Conservation (phyloP, 1,140 invertebrate species). For the Sinonovacula constricta region DNA sequence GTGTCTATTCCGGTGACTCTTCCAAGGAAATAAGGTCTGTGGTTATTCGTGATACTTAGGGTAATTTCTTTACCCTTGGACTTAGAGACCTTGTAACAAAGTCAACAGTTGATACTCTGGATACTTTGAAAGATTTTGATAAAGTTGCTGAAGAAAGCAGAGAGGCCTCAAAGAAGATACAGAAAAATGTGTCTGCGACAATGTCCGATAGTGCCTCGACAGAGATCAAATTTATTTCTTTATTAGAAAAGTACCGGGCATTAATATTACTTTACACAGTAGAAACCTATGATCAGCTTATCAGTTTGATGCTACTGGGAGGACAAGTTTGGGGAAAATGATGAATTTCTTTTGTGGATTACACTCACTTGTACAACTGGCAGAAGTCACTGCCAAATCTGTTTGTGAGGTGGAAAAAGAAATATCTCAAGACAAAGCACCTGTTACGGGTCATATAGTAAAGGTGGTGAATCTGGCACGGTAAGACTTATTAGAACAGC, state of each 20-base stretch:
- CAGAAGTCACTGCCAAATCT: conserved; percentile 1
- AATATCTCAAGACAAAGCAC: conserved; percentile 1
- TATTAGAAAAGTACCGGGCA: conserved; percentile 14
- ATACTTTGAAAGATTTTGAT: conserved; percentile 23
- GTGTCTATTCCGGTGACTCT: conserved; percentile 7
- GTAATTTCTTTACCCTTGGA: conserved; percentile 16
- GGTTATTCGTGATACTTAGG: conserved; percentile 5
- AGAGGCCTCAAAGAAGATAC: conserved; percentile 12
- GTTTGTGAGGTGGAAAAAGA: conserved; percentile 3
- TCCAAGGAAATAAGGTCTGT: conserved; percentile 13
- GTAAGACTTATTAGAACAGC: too few species aligned
- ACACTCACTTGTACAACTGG: conserved; percentile 26
- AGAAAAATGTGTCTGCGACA: conserved; percentile 17
- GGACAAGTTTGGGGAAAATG: not conserved
- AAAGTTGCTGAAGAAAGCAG: not conserved
- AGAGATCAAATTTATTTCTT: too few species aligned
- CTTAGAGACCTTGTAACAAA: conserved; percentile 10
- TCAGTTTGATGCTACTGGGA: not conserved
- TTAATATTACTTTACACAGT: conserved; percentile 5
- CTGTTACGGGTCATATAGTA: conserved; percentile 3
- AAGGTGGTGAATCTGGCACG: conserved; percentile 19
- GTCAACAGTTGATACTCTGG: too few species aligned
- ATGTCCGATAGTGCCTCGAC: too few species aligned
- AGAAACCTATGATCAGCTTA: too few species aligned
- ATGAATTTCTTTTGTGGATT: conserved; percentile 29